These are phyloP conservation scores for Platorchestia sp. DNA, from an alignment of 1,140 invertebrate species.

Conservation along the genomic window DNA sequence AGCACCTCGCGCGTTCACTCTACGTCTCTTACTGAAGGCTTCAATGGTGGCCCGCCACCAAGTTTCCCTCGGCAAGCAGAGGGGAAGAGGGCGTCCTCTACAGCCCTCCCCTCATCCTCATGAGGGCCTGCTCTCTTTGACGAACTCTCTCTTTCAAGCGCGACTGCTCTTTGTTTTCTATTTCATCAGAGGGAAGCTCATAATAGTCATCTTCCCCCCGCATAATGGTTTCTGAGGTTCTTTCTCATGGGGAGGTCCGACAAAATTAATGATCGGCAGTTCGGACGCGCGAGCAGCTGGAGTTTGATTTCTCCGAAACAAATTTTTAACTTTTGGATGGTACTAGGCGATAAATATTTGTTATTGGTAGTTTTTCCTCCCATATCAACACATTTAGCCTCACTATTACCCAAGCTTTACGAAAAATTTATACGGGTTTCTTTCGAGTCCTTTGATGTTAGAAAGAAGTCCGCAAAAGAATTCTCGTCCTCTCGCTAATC, in stretches of 20 bases:
- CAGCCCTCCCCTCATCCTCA: background rate
- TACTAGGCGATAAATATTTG: background rate
- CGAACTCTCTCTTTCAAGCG: constrained; percentile 8
- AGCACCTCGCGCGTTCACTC: constrained; percentile 6
- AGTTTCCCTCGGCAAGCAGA: constrained; percentile 17
- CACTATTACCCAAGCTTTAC: background rate
- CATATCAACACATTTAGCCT: background rate
- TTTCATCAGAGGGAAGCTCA: background rate
- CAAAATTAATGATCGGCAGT: background rate
- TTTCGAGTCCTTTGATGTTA: background rate
- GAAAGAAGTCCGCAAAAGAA: background rate
- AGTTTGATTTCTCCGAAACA: background rate
- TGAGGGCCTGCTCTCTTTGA: background rate
- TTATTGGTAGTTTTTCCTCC: background rate
- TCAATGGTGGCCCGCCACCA: constrained; percentile 1
- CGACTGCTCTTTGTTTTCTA: constrained; percentile 38
- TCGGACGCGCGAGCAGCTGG: background rate
- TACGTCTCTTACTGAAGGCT: constrained; percentile 17
- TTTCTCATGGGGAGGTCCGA: background rate
- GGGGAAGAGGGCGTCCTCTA: constrained; percentile 5
- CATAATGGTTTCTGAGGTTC: background rate
- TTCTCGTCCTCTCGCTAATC: background rate
- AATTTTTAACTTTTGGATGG: background rate
- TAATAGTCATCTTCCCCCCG: background rate
- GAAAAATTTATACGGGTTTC: background rate